These are phyloP conservation scores for Notechis scutatus DNA, from an alignment of 2,113 vertebrate genomes.

Conservation along the genomic window DNA sequence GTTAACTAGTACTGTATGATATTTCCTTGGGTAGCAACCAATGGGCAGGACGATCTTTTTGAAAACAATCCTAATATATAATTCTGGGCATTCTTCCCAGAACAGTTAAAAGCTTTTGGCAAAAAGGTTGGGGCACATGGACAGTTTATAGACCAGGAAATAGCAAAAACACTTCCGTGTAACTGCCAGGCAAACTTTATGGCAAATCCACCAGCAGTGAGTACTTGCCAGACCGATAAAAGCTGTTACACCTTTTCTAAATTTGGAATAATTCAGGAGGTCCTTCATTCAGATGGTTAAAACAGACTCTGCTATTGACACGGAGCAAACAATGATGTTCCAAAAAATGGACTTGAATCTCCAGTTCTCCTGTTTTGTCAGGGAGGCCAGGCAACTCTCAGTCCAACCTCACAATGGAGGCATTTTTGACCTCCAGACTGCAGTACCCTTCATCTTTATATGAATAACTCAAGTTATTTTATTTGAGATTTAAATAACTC, in stretches of 20 bases:
- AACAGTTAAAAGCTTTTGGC: slow-evolving; percentile 13
- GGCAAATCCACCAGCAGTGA: slow-evolving; percentile 13
- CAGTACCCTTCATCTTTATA: neutral
- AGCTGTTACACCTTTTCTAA: neutral
- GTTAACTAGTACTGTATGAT: neutral
- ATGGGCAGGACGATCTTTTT: neutral
- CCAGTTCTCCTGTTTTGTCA: slow-evolving; percentile 7
- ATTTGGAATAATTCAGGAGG: slow-evolving; percentile 29
- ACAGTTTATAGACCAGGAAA: rapidly evolving
- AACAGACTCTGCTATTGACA: slow-evolving; percentile 12
- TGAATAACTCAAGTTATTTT: neutral
- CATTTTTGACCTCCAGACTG: rapidly evolving
- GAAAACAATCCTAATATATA: neutral
- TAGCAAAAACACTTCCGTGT: neutral
- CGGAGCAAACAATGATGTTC: neutral
- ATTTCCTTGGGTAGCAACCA: neutral
- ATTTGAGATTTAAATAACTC: neutral
- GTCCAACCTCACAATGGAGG: neutral
- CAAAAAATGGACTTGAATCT: slow-evolving; percentile 30
- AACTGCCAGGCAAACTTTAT: neutral
- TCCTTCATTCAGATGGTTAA: slow-evolving; percentile 42
- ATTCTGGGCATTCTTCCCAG: slow-evolving; percentile 14
- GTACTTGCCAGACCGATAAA: rapidly evolving
- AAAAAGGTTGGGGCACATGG: neutral
- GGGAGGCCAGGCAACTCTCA: neutral